Evolutionary conservation across 2,888 invertebrate genomes (phyloP), one percentile per base, ranked within the genome.

Genomic region (Myopa tessellatipennis): DNA sequence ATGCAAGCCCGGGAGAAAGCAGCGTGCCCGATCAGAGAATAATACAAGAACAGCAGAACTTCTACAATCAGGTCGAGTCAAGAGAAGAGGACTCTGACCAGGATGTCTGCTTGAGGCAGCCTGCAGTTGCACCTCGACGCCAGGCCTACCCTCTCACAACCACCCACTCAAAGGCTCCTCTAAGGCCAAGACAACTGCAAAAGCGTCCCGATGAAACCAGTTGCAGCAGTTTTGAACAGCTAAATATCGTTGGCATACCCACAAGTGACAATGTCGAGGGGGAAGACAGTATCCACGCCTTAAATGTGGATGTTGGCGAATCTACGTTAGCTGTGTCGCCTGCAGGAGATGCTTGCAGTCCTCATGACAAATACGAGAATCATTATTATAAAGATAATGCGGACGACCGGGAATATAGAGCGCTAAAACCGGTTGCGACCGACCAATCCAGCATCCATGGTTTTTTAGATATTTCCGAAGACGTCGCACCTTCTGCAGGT

Each of bases 161-260:
- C 45, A 45, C 45, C 45, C 45, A 10, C 45, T 45, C 45, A 45
- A 45, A 45, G 45, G 7, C 69, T 81, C 82, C 81, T 75, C 77
- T 81, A 65, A 79, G 81, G 79, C 80, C 81, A 72, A 81, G 79
- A 79, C 79, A 80, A 70, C 77, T 81, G 75, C 81, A 82, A 55
- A 82, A 81, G 68, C 81, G 80, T 16, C 78, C 82, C 50, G 80
- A 82, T 72, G 81, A 83, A 74, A 82, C 82, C 73, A 84, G 83
- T 79, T 83, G 83, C 77, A 84, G 83, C 79, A 84, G 84, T 80
- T 84, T 85, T 77, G 84, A 85, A 78, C 84, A 85, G 80, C 82
- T 85, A 75, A 84, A 85, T 82, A 79, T 83, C 77, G 81, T 82
- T 76, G 83, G 81, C 78, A 81, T 81, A 78, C 82, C 82, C 68